Base-by-base conservation (phyloP, 2,888 invertebrate species). In the Ephialtes manifestator region DNA sequence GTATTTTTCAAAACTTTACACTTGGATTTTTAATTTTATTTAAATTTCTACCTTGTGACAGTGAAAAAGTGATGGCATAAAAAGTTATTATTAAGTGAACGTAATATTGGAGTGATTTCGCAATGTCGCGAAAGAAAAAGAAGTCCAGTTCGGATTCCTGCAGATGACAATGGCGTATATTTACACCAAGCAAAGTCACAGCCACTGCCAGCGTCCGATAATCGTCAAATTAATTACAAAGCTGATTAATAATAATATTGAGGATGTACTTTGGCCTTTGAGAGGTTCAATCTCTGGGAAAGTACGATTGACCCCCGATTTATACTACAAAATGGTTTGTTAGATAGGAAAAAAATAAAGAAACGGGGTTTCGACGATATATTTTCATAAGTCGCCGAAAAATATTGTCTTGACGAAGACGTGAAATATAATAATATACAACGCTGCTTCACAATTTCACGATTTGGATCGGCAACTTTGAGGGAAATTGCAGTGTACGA, bases 101-200 rank as follows among this genome's bases (percentile, higher is more conserved):
- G n/a, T 20, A 53, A 60, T 63, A 48, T 8, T 31, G 15, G 58
- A 63, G 68, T 48, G 63, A 39, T 75, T 76, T 75, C 46, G 39
- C 8, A 24, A 84, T 84, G 84, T 48, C 51, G 74, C 77, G 68
- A 39, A 70, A 78, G 70, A 84, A 81, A 71, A 84, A 84, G n/a
- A 78, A 65, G 70, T 70, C 77, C 53, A 63, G 51, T 20, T 65
- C 39, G 63, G 43, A 68, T 20, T 77, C 20, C 7, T 70, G 48
- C 70, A 70, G 81, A 74, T 84, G 78, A 81, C 84, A 28, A 75
- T 60, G 65, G 39, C 28, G 28, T 0, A 43, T 24, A 15, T 5
- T 13, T 18, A 28, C 24, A 24, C 13, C 39, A 13, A 10, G n/a
- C 65, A 65, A 35, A 15, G 15, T 11, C 24, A 58, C 58, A 0